These are phyloP conservation scores for Varecia variegata DNA, from an alignment of 2,797 vertebrate genomes.

Conservation along the genomic window DNA sequence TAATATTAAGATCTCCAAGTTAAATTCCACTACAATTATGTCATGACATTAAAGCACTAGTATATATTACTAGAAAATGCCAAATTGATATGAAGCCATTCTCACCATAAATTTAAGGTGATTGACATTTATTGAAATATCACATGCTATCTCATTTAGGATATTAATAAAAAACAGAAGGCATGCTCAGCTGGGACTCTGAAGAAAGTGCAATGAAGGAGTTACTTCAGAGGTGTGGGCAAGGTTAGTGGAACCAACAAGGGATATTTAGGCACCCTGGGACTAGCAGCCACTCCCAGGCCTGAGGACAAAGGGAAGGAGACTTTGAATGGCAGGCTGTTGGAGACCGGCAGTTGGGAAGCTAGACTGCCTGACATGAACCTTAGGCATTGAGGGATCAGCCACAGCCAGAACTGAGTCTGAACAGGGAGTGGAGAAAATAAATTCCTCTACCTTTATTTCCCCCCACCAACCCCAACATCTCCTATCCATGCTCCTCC, in stretches of 20 bases:
- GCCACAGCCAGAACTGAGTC: background rate
- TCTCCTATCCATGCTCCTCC: background rate
- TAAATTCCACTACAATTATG: slow-evolving; percentile 36
- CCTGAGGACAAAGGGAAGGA: background rate
- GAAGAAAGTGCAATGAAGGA: background rate
- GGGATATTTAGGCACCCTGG: background rate
- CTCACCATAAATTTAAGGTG: background rate
- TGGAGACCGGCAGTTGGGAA: background rate
- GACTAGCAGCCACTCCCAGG: background rate
- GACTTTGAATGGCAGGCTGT: background rate
- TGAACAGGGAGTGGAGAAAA: background rate
- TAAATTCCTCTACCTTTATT: background rate
- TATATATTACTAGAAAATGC: background rate
- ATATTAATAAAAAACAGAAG: background rate
- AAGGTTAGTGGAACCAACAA: background rate
- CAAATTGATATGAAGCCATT: background rate
- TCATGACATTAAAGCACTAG: background rate
- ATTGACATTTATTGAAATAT: slow-evolving; percentile 16
- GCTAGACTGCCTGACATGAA: background rate
- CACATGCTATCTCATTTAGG: background rate
- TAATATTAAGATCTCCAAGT: background rate
- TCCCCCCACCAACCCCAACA: background rate
- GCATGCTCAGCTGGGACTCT: background rate
- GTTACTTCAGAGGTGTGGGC: background rate
- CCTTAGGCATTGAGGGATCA: background rate